Evolutionary conservation across 2,113 vertebrate species (phyloP), one percentile per base, ranked within the genome.

Genomic region (Sinocyclocheilus grahami): DNA sequence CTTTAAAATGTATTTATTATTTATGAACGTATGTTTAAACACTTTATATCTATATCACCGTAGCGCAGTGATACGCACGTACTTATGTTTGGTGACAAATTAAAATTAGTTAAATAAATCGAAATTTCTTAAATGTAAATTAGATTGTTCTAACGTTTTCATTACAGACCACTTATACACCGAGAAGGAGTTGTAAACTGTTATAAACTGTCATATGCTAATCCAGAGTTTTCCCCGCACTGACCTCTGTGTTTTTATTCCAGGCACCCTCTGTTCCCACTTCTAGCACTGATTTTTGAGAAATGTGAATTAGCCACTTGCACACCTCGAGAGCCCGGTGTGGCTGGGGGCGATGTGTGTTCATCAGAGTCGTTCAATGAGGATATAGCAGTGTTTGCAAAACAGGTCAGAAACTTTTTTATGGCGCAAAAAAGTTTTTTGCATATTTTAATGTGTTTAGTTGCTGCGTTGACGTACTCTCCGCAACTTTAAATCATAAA

Each of bases 291-390:
- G 96, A 99, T 99, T 96, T 99, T 99, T 97, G 98, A 99, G 96
- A 99, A 99, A 97, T 99, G 98, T 97, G 98, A 99, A 97, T 97
- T 99, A 97, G 98, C 98, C 92, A 99, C 98, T 90, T 99, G 98
- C 95, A 99, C 98, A 89, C 98, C 98, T 93, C 96, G 98, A 93
- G 98, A 99, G 93, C 98, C 98, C 89, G 98, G 98, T 92, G 98
- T 99, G 95, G 98, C 98, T 87, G 98, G 98, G 94, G 98, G 98
- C 93, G 98, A 99, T 94, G 98, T 99, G 92, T 99, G 98, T 90
- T 99, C 98, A 65, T 99, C 98, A 87, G 98, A 99, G 93, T 99
- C 98, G 90, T 99, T 99, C 97, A 99, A 99, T 96, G 98, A 99
- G 96, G 98, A 99, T 93, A 99, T 99, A 95, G 98, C 98, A 89